phyloP scores from a whole-genome alignment of 23 tunicate species.

The Clavelina lepadiformis region DNA sequence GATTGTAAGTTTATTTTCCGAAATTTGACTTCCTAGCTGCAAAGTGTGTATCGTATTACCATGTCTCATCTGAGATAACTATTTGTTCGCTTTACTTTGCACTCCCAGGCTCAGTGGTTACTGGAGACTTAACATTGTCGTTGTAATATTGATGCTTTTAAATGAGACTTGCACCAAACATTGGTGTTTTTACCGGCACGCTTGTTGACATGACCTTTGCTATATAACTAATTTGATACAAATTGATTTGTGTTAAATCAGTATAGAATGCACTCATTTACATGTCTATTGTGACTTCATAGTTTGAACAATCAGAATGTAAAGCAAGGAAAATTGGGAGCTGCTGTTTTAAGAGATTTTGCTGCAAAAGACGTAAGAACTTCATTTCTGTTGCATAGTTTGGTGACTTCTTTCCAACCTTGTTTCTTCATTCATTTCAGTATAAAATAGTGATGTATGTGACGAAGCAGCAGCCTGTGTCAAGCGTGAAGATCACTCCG shows the following conservation, averaged over 20 bases:
- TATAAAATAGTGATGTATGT: slow-evolving; percentile 82
- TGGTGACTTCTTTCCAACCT: not conserved
- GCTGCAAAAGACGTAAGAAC: slow-evolving; percentile 74
- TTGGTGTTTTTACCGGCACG: not conserved
- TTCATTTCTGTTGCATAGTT: not conserved
- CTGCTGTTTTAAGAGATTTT: slow-evolving; percentile 60
- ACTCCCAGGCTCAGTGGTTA: too few relatives aligned
- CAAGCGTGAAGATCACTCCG: slow-evolving; percentile 59
- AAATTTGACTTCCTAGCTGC: too few relatives aligned
- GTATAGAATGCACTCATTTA: too few relatives aligned
- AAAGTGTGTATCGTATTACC: too few relatives aligned
- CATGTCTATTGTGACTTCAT: not conserved
- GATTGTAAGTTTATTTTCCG: slow-evolving; percentile 39
- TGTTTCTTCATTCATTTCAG: slow-evolving; percentile 9
- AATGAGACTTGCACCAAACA: not conserved
- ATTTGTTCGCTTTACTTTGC: too few relatives aligned
- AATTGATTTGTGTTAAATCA: too few relatives aligned
- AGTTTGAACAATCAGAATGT: slow-evolving; percentile 57
- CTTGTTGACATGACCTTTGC: not conserved
- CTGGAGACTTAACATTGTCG: not conserved
- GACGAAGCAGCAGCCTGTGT: slow-evolving; percentile 83
- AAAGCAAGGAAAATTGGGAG: slow-evolving; percentile 80
- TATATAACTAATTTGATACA: too few relatives aligned
- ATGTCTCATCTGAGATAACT: too few relatives aligned
- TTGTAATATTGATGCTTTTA: not conserved